Base-by-base conservation (phyloP, 2,113 vertebrate genomes). In the Climacteris rufus region DNA sequence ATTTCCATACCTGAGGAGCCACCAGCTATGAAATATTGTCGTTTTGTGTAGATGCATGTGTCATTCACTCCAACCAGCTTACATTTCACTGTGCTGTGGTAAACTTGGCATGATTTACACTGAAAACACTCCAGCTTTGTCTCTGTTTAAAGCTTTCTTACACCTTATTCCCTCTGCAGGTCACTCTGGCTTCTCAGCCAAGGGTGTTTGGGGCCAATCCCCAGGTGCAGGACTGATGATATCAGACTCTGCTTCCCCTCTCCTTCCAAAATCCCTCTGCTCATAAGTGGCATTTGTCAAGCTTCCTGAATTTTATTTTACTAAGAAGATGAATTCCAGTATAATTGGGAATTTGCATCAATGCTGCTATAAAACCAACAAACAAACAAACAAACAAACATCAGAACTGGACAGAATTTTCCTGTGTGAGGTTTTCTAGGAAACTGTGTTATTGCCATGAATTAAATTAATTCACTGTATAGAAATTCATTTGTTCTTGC, bases 21-120 rank as follows among this genome's bases (percentile, higher is more conserved):
- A 53, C 47, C 37, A 45, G 5, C 52, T 40, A 8, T 21, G 66
- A 72, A 20, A 56, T 15, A 7, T 0, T 1, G 4, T 3, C 31
- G 8, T 33, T 45, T 4, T 7, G 28, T 11, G 42, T 20, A 66
- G 61, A 8, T 31, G 19, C n/a, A n/a, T 0, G 0, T 12, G 17
- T 13, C 52, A 11, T 30, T 87, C 39, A 18, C 54, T 65, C 28
- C n/a, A 20, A 23, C 6, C 74, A 83, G 35, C 24, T 74, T 5
- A 13, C 21, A 15, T 45, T 47, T 78, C 83, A 65, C 37, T 52
- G 37, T 33, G 19, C 6, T 7, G 4, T 19, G 27, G 22, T 6
- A 27, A 72, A 40, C 11, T 47, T 20, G 15, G 21, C 40, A 35
- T 37, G 28, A 60, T 19, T 66, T 30, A 19, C 24, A 42, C 42